Conservation (phyloP, 2,113 vertebrate species). For the Heloderma charlesbogerti region DNA sequence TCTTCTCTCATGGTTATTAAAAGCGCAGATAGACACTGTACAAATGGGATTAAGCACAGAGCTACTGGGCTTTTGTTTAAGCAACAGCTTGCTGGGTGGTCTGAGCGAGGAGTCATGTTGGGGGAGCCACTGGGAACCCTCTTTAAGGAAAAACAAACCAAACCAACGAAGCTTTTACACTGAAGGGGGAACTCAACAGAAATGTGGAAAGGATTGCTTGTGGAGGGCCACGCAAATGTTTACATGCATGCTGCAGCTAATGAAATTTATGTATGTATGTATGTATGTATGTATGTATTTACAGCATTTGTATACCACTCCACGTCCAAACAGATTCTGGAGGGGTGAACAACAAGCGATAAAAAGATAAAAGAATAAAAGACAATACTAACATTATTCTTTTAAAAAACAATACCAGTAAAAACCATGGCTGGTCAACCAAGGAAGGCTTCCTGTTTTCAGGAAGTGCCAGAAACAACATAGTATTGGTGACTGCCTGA, state of each 20-base stretch:
- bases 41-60: slow-evolving; percentile 61
- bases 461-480: too few species aligned
- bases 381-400: too few species aligned
- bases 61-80: slow-evolving; percentile 58
- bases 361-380: too few species aligned
- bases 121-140: not conserved
- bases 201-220: not conserved
- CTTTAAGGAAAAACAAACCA: not conserved
- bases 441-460: too few species aligned
- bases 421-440: too few species aligned
- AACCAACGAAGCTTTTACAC: not conserved
- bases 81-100: slow-evolving; percentile 64
- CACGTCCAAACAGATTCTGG: too few species aligned
- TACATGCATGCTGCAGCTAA: not conserved
- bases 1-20: slow-evolving; percentile 72
- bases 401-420: too few species aligned
- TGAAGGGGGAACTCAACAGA: not conserved
- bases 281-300: too few species aligned
- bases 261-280: too few species aligned
- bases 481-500: too few species aligned
- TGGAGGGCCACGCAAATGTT: not conserved
- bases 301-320: too few species aligned
- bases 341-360: too few species aligned
- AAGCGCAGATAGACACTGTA: slow-evolving; percentile 71
- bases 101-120: slow-evolving; percentile 5